Base-by-base conservation (phyloP, 2,888 invertebrate genomes). In the Herminia tarsipennalis region DNA sequence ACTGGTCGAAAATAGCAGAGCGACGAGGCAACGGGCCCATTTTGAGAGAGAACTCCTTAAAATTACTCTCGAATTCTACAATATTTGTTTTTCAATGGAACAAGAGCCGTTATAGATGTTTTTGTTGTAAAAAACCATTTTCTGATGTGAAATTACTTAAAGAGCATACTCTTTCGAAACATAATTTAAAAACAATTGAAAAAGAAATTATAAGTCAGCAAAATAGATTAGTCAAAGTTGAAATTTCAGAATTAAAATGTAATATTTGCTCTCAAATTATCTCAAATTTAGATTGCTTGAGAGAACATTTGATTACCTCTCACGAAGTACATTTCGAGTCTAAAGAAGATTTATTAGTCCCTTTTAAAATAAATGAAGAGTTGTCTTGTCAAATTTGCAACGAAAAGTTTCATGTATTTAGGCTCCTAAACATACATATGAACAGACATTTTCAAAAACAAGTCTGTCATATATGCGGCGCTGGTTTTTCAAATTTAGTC, bases 51-150 rank as follows among this genome's bases (percentile, higher is more conserved):
- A 86, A 85, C 50, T 83, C 90, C 0, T 41, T 90, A 1, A 95
- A 95, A 76, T 94, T 91, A 0, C 66, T 91, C 0, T 73, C 71
- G 0, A 80, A 86, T 44, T 88, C 88, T 0, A 86, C 83, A 0
- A 66, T 86, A 17, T 81, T 85, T 37, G 80, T 85, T 0, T 91
- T 91, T 25, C 88, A 88, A 52, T 90, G 85, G 85, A 79, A 88
- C 48, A 86, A 82, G 18, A 88, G 89, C 25, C 54, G 82, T 2
- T 91, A 86, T 39, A 52, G 81, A 2, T 90, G 90, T 28, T 88
- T 86, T 36, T 82, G 84, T 39, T 91, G 90, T 54, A 82, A 80
- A n/a, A 73, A 83, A 45, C 83, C 86, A 0, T 89, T 85, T 39
- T 70, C 78, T 0, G 81, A 87, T 29, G 74, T 88, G 1, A 46